phyloP scores from a whole-genome alignment of 2,888 invertebrate genomes.

The Globia sparganii region DNA sequence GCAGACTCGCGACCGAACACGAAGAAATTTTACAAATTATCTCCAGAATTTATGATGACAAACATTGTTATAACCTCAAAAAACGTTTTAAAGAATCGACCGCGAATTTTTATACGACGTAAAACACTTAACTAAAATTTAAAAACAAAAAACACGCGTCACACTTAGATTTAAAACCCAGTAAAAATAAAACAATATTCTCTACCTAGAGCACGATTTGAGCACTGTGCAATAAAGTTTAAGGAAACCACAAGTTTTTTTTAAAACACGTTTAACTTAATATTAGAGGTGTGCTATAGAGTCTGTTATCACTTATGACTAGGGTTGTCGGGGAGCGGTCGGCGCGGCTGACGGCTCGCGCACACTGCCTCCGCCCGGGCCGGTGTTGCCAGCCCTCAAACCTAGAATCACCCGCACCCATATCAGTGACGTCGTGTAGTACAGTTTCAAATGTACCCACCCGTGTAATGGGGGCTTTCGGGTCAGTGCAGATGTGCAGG shows the following conservation, averaged over 20 bases:
- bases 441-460: conserved; percentile 71
- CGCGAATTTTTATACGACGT: background rate
- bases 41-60: conserved; percentile 10
- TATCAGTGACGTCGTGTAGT: conserved; percentile 45
- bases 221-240: conserved; percentile 59
- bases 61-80: background rate
- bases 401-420: conserved; percentile 46
- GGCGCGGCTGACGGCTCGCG: conserved; percentile 84
- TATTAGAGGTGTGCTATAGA: conserved; percentile 71
- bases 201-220: conserved; percentile 38
- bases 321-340: conserved; percentile 78
- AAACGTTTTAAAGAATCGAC: background rate
- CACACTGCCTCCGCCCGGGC: conserved; percentile 89
- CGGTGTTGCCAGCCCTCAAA: conserved; percentile 78
- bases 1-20: conserved; percentile 33
- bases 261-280: conserved; percentile 71
- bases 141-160: conserved; percentile 38
- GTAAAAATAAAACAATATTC: conserved; percentile 2
- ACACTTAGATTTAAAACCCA: conserved; percentile 29
- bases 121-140: background rate
- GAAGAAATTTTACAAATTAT: conserved; percentile 46
- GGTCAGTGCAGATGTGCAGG: conserved; percentile 68
- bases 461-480: conserved; percentile 70
- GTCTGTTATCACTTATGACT: conserved; percentile 69
- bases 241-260: conserved; percentile 65